These are phyloP conservation scores for Epizoanthus scotinus DNA, from an alignment of 92 coral and sea anemone genomes.

Conservation along the genomic window DNA sequence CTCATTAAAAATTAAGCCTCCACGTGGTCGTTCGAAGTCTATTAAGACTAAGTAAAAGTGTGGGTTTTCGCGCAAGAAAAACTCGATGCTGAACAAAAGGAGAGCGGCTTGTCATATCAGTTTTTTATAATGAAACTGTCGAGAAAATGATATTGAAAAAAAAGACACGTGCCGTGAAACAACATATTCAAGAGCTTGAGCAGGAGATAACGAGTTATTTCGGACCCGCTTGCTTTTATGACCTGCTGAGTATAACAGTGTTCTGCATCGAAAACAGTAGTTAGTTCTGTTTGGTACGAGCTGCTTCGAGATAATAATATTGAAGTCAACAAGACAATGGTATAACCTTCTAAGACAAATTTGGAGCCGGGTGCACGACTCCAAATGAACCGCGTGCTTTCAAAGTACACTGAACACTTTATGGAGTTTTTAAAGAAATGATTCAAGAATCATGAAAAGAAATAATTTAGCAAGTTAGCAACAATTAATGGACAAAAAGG, in stretches of 20 bases:
- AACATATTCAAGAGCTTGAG: background rate
- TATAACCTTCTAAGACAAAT: background rate
- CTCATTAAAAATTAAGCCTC: constrained; percentile 40
- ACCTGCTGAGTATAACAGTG: background rate
- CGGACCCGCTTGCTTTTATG: background rate
- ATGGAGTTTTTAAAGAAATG: background rate
- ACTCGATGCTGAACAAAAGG: constrained; percentile 12
- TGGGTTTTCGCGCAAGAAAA: constrained; percentile 17
- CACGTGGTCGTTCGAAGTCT: constrained; percentile 27
- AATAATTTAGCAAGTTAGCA: background rate
- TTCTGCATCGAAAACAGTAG: background rate
- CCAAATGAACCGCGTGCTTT: background rate
- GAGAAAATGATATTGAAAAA: background rate
- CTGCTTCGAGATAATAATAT: background rate
- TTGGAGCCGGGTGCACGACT: too few species aligned
- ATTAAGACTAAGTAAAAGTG: constrained; percentile 29
- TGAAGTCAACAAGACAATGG: constrained; percentile 1
- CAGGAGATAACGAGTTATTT: background rate
- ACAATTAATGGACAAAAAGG: constrained; percentile 7
- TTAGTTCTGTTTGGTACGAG: background rate
- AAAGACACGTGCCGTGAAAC: constrained; percentile 33
- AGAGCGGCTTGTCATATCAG: constrained; percentile 18
- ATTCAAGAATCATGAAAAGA: background rate
- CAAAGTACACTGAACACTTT: background rate
- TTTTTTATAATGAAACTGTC: constrained; percentile 14